Base-by-base conservation (phyloP, 2,113 vertebrate species). In the Sarotherodon lohbergeri region DNA sequence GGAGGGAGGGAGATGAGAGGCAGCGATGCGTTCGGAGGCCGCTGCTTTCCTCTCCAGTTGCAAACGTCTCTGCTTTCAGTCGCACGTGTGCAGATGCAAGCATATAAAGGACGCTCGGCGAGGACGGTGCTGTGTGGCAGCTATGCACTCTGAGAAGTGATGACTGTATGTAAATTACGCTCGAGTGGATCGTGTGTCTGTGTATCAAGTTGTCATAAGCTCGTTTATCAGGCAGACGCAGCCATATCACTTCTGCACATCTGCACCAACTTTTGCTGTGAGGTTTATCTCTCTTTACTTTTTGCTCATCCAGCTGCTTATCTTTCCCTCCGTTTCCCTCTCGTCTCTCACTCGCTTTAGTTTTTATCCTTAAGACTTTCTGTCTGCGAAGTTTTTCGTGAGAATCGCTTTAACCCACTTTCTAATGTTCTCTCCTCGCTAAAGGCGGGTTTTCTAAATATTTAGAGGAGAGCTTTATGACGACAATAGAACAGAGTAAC, bases 81-180 rank as follows among this genome's bases (percentile, higher is more conserved):
- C 57, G 54, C 86, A 84, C 82, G 7, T 66, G 88, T 85, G 84
- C 88, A 63, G 88, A 83, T 81, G 84, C 82, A 29, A 22, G 82
- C 80, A 55, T 39, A 61, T 56, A 80, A 82, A 84, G 80, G 48
- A 86, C 85, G 41, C 52, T 78, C 57, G 9, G 54, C 10, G 86
- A 55, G 78, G 61, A 43, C 12, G 24, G 84, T 68, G 92, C 83
- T 73, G 84, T 5, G 81, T 27, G 86, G 86, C 92, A 91, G 89
- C 90, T 50, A 11, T 32, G 89, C 68, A 7, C 88, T 88, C 80
- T 19, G 89, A 96, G 91, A 94, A 95, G 91, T 93, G 93, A 95
- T 95, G 94, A 92, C 91, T 88, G 87, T 81, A 92, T 91, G 94
- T 89, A 89, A 94, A 92, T 91, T 17, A 83, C 4, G 71, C 86